These are phyloP conservation scores for Papilio gigon DNA, from an alignment of 2,888 invertebrate species.

Conservation along the genomic window DNA sequence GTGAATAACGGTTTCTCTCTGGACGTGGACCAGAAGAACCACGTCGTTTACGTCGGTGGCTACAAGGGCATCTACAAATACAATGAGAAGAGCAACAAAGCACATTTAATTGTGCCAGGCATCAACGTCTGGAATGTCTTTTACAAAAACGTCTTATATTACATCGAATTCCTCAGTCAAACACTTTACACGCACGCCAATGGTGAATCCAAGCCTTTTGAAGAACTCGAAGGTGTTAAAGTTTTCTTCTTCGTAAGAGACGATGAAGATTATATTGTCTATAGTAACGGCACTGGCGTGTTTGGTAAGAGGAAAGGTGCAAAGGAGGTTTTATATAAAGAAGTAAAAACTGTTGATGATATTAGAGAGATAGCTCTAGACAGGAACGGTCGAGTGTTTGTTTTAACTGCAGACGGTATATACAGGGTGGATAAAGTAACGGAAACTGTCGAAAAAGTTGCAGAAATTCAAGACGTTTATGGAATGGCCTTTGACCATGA, in stretches of 20 bases:
- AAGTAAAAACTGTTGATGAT: constrained; percentile 45
- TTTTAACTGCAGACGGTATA: constrained; percentile 62
- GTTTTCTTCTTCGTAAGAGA: constrained; percentile 70
- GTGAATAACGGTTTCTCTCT: constrained; percentile 66
- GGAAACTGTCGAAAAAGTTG: constrained; percentile 52
- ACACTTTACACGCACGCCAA: constrained; percentile 59
- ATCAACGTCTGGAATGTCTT: constrained; percentile 65
- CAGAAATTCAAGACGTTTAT: constrained; percentile 61
- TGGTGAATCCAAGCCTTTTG: constrained; percentile 55
- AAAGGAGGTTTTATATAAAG: constrained; percentile 54
- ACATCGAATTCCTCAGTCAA: constrained; percentile 62
- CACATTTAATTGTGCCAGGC: constrained; percentile 55
- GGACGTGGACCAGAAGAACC: constrained; percentile 60
- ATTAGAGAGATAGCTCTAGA: constrained; percentile 61
- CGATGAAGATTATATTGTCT: constrained; percentile 60
- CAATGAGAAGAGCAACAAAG: constrained; percentile 55
- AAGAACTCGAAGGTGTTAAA: constrained; percentile 69
- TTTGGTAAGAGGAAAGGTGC: constrained; percentile 62
- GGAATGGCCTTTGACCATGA: constrained; percentile 68
- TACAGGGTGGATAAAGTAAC: constrained; percentile 56
- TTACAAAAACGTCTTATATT: constrained; percentile 65
- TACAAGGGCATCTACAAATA: constrained; percentile 69
- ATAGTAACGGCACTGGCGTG: constrained; percentile 64
- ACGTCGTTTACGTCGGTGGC: constrained; percentile 66
- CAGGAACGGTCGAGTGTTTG: constrained; percentile 58